A percentile compares a stretch with the other conserved stretches of the same genome.
Conservation (phyloP, 2,888 invertebrate genomes). For the Parascotia fuliginaria region DNA sequence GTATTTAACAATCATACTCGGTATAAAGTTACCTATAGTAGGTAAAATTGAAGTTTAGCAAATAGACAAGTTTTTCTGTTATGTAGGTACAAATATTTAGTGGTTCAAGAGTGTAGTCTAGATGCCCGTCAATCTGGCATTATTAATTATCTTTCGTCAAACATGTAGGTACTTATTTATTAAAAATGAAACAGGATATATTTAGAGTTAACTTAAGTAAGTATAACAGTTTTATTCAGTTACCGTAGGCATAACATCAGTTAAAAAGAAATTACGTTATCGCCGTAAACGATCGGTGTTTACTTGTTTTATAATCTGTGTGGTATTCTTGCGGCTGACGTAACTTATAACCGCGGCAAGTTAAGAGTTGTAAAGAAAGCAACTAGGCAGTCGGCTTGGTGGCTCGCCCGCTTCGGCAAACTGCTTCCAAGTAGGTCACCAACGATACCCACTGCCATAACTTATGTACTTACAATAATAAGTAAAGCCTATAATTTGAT, state of each 20-base stretch:
- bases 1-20: too few species aligned
- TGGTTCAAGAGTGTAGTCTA: too few species aligned
- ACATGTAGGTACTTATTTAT: too few species aligned
- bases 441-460: neutral
- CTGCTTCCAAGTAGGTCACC: slow-evolving; percentile 32
- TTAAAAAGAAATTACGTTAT: slow-evolving; percentile 15
- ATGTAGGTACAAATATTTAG: too few species aligned
- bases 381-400: slow-evolving; percentile 5
- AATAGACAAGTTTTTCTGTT: too few species aligned
- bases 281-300: slow-evolving; percentile 11
- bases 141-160: too few species aligned
- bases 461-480: slow-evolving; percentile 9
- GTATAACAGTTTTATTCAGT: too few species aligned
- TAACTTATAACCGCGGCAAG: slow-evolving; percentile 42
- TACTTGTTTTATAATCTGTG: slow-evolving; percentile 32
- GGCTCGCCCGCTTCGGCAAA: slow-evolving; percentile 8
- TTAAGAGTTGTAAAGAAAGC: slow-evolving; percentile 41
- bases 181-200: too few species aligned
- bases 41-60: too few species aligned
- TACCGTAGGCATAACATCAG: neutral
- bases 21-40: too few species aligned
- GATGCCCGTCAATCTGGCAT: too few species aligned
- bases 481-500: neutral
- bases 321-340: slow-evolving; percentile 31
- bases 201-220: too few species aligned